Base-by-base conservation (phyloP, 2,888 invertebrate genomes). In the Cataglyphis cursor region DNA sequence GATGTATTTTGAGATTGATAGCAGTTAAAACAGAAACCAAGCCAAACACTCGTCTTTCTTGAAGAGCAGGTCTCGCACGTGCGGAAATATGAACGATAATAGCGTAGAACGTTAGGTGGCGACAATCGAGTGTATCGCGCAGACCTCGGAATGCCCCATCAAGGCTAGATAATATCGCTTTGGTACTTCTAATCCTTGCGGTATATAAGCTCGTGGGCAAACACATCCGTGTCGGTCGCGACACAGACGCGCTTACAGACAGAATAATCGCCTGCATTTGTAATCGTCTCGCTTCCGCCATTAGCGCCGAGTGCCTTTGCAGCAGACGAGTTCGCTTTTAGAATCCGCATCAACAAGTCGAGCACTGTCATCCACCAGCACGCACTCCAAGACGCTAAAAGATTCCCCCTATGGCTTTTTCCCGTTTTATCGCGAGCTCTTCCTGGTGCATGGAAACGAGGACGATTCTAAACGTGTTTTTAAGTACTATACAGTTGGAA, bases 241-340 rank as follows among this genome's bases (percentile, higher is more conserved):
- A 54, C n/a, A 24, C 8, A 6, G 31, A 31, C 41, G 10, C 21
- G 5, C 12, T 6, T 21, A 8, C 59, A 24, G 10, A 48, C 24
- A 48, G 51, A 38, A 70, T 80, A 80, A 80, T 72, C 78, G 70
- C 15, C 51, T 62, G 75, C 41, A 59, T 68, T 70, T 51, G 83
- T 70, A 68, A 66, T 82, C 66, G 65, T 68, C 48, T 84, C 81
- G 65, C 82, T 84, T 84, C 84, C 82, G 82, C 75, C 80, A 84
- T 84, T 82, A 80, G 75, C 18, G 51, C 64, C 70, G 64, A 74
- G 68, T 51, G 51, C 81, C 81, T 61, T 81, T 24, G 24, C 54
- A 10, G 44, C 65, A 66, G 35, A 41, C 81, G 83, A 62, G 59
- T 75, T 84, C 82, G 82, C 82, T 84, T 84, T 84, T 75, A 84